phyloP scores from a whole-genome alignment of 2,888 invertebrate genomes.

The Eupithecia subumbrata region DNA sequence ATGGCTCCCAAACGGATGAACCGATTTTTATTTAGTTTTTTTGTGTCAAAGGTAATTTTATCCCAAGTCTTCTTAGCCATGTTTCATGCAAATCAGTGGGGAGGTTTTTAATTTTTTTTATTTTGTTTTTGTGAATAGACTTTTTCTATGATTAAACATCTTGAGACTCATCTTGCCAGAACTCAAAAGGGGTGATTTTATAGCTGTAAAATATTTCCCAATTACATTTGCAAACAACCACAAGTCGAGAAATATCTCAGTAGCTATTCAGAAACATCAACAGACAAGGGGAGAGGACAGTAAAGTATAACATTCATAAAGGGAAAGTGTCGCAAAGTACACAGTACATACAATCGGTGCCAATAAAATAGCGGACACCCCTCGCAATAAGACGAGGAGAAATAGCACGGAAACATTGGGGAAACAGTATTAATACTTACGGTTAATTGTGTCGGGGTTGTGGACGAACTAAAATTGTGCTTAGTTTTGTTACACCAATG shows the following conservation, averaged over 20 bases:
- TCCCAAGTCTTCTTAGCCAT: too few species aligned
- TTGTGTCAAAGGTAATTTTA: too few species aligned
- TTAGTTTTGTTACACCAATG: slow-evolving; percentile 21
- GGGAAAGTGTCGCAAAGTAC: slow-evolving; percentile 77
- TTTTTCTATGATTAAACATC: background rate
- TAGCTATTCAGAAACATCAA: slow-evolving; percentile 33
- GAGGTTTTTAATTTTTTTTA: too few species aligned
- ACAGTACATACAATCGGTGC: slow-evolving; percentile 76
- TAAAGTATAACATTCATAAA: slow-evolving; percentile 77
- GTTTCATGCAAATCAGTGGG: too few species aligned
- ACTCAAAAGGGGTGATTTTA: slow-evolving; percentile 20
- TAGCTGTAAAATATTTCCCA: slow-evolving; percentile 30
- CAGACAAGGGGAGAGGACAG: slow-evolving; percentile 32
- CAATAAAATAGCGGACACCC: slow-evolving; percentile 80
- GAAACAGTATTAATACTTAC: slow-evolving; percentile 83
- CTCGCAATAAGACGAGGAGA: slow-evolving; percentile 77
- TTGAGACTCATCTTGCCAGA: background rate
- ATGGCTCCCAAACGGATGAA: too few species aligned
- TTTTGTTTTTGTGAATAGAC: too few species aligned
- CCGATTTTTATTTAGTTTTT: too few species aligned
- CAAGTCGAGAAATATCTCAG: slow-evolving; percentile 30
- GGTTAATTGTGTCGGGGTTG: slow-evolving; percentile 75
- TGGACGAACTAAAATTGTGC: slow-evolving; percentile 65
- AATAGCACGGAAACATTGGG: slow-evolving; percentile 80
- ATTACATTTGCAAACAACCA: slow-evolving; percentile 48